Evolutionary conservation across 2,797 vertebrate species (phyloP).

Genomic region (Catamblyrhynchus diadema): DNA sequence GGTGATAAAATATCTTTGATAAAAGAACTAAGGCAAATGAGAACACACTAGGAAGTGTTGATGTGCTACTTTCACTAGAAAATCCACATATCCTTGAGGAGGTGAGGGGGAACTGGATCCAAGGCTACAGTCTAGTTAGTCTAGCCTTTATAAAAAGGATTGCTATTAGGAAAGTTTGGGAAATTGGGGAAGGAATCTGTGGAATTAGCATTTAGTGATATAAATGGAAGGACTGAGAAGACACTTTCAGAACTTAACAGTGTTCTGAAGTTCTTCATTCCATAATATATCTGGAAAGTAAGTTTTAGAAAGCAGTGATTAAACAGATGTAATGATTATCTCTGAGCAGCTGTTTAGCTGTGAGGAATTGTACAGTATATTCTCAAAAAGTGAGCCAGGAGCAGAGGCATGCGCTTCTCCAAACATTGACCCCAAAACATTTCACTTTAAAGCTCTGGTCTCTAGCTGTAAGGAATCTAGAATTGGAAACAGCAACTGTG

Average conservation of each 20-base stretch:
- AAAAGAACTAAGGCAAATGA: background rate
- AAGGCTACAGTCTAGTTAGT: background rate
- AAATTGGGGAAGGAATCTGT: background rate
- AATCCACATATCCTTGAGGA: background rate
- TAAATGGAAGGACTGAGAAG: background rate
- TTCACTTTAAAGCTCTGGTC: background rate
- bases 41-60: background rate
- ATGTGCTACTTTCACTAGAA: background rate
- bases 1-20: background rate
- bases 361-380: background rate
- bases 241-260: background rate
- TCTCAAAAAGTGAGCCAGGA: background rate
- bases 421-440: background rate
- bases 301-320: background rate
- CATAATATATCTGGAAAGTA: background rate
- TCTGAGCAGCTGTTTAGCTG: background rate
- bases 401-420: background rate
- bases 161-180: background rate
- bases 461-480: background rate
- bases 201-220: background rate
- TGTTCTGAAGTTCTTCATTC: background rate
- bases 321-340: background rate
- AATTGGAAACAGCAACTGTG: background rate
- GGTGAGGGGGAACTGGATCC: background rate
- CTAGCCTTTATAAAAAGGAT: background rate